Percentiles rank a stretch among this genome's conserved stretches.
phyloP scores from a whole-genome alignment of 2,113 vertebrate genomes.

The Melospiza georgiana region DNA sequence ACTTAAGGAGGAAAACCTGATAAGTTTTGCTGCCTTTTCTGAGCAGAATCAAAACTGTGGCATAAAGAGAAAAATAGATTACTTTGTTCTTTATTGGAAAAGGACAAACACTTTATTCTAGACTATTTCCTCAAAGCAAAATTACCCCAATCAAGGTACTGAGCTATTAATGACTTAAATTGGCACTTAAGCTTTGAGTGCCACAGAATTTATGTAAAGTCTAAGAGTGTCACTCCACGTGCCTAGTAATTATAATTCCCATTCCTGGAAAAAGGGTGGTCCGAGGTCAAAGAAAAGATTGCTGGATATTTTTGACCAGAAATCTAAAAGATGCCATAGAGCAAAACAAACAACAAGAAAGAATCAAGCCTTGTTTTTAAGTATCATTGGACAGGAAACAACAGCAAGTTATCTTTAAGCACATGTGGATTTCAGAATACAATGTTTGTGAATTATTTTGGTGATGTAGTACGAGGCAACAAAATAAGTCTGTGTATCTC shows the following conservation, averaged over 20 bases:
- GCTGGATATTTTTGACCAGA: conserved; percentile 20
- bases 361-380: not conserved
- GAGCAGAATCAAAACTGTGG: not conserved
- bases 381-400: not conserved
- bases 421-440: not conserved
- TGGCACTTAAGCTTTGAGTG: not conserved
- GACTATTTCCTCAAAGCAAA: not conserved
- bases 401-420: not conserved
- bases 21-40: not conserved
- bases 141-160: not conserved
- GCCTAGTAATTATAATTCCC: conserved; percentile 9
- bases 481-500: not conserved
- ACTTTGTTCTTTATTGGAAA: not conserved
- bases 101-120: not conserved
- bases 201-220: not conserved
- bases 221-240: not conserved
- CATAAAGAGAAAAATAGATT: not conserved
- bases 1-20: not conserved
- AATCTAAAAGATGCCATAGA: conserved; percentile 25
- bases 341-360: conserved; percentile 10
- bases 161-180: conserved; percentile 1
- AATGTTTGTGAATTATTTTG: not conserved
- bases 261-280: not conserved
- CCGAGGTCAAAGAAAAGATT: not conserved
- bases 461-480: not conserved